A percentile compares a stretch with the other conserved stretches of the same genome.
Evolutionary conservation across 2,797 vertebrate genomes (phyloP).

Genomic region (Lemur catta): DNA sequence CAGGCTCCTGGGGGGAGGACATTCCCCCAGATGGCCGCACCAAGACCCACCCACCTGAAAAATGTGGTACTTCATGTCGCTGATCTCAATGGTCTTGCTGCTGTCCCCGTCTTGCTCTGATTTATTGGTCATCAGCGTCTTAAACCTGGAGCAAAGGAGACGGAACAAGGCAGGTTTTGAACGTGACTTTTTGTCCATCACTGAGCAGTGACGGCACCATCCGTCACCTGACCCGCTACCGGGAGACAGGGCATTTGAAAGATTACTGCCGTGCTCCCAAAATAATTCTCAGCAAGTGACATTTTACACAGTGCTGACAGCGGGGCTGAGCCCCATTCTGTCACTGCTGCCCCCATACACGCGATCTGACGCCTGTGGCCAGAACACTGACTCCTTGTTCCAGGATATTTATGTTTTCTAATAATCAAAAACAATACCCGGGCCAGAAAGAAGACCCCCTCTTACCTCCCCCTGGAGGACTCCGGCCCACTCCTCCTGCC

Average conservation of each 20-base stretch:
- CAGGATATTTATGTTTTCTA: not conserved
- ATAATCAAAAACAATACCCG: not conserved
- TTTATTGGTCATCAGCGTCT: conserved; percentile 90
- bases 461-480: not conserved
- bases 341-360: not conserved
- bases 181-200: not conserved
- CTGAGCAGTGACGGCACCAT: fast-evolving
- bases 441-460: not conserved
- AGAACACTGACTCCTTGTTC: not conserved
- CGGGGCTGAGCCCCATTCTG: not conserved
- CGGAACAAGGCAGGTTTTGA: not conserved
- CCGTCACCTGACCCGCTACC: fast-evolving
- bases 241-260: not conserved
- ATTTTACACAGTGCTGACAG: not conserved
- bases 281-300: not conserved
- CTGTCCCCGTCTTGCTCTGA: conserved; percentile 86
- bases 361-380: not conserved
- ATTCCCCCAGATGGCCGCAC: fast-evolving
- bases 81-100: conserved; percentile 92
- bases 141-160: conserved; percentile 88
- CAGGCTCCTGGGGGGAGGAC: not conserved
- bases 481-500: not conserved
- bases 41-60: conserved; percentile 89
- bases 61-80: conserved; percentile 92
- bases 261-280: not conserved